Conservation (phyloP, 1,140 invertebrate species). For the Psix sp. region DNA sequence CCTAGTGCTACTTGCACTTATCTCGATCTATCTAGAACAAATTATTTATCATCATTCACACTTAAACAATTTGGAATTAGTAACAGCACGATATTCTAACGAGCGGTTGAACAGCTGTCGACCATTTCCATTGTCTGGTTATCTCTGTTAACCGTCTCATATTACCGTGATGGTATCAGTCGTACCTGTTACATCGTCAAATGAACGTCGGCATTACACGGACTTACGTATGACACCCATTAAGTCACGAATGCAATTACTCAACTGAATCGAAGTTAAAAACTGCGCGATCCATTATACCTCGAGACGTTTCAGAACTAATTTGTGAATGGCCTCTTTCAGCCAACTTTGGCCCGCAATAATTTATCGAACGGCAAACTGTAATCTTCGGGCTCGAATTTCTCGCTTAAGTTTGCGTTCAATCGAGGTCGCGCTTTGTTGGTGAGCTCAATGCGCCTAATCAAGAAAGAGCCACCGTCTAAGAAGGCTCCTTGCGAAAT, state of each 20-base stretch:
- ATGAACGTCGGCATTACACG: constrained; percentile 33
- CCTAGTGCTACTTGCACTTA: too few relatives aligned
- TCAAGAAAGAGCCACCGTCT: too few relatives aligned
- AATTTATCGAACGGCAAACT: constrained; percentile 33
- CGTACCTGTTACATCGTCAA: constrained; percentile 29
- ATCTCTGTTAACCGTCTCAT: constrained; percentile 2
- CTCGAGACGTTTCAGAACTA: constrained; percentile 27
- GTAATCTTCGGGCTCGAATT: constrained; percentile 33
- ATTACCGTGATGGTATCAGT: constrained; percentile 10
- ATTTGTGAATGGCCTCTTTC: constrained; percentile 36
- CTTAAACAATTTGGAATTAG: too few relatives aligned
- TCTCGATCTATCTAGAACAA: too few relatives aligned
- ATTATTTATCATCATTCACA: too few relatives aligned
- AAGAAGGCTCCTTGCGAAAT: constrained; percentile 19
- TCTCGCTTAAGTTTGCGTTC: constrained; percentile 35
- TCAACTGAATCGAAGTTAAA: constrained; percentile 31
- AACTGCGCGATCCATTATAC: constrained; percentile 22
- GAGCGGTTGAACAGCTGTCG: too few relatives aligned
- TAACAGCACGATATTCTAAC: too few relatives aligned
- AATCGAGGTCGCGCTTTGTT: constrained; percentile 32
- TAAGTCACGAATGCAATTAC: constrained; percentile 22
- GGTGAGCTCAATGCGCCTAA: constrained; percentile 12
- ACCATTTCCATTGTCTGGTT: not conserved
- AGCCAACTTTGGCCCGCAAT: constrained; percentile 26
- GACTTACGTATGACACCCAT: constrained; percentile 28